Evolutionary conservation across 2,888 invertebrate species (phyloP).

Genomic region (Globia sparganii): DNA sequence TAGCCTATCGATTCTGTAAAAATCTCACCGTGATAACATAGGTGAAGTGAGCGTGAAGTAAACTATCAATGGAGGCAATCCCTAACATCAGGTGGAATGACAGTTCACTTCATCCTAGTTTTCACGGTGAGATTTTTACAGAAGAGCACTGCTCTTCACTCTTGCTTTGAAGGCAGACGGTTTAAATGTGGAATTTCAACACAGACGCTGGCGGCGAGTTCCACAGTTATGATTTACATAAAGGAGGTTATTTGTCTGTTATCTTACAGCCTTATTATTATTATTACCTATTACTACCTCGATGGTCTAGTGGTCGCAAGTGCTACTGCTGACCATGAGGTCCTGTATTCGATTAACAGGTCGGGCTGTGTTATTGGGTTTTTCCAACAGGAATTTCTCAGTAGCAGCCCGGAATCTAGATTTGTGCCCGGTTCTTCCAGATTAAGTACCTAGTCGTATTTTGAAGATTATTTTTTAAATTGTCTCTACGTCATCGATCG

Average conservation of each 20-base stretch:
- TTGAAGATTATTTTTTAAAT: neutral
- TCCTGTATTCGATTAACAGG: neutral
- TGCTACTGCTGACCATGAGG: neutral
- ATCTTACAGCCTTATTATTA: neutral
- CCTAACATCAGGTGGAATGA: too few relatives aligned
- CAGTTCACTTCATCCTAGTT: too few relatives aligned
- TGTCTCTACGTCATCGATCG: neutral
- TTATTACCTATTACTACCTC: neutral
- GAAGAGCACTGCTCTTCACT: too few relatives aligned
- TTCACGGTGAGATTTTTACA: too few relatives aligned
- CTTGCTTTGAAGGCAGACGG: too few relatives aligned
- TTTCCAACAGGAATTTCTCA: neutral
- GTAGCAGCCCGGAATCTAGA: neutral
- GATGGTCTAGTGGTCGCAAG: neutral
- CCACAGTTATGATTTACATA: neutral
- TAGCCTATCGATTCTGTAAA: too few relatives aligned
- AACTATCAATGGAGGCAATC: too few relatives aligned
- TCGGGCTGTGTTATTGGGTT: neutral
- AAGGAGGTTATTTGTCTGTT: neutral
- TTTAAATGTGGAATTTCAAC: too few relatives aligned
- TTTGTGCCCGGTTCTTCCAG: neutral
- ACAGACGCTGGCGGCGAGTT: too few relatives aligned
- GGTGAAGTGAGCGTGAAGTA: too few relatives aligned
- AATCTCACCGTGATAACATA: too few relatives aligned
- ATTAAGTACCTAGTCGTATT: neutral